These are phyloP conservation scores for Drosophila trapezifrons DNA, from an alignment of 1,140 invertebrate species.

Conservation along the genomic window DNA sequence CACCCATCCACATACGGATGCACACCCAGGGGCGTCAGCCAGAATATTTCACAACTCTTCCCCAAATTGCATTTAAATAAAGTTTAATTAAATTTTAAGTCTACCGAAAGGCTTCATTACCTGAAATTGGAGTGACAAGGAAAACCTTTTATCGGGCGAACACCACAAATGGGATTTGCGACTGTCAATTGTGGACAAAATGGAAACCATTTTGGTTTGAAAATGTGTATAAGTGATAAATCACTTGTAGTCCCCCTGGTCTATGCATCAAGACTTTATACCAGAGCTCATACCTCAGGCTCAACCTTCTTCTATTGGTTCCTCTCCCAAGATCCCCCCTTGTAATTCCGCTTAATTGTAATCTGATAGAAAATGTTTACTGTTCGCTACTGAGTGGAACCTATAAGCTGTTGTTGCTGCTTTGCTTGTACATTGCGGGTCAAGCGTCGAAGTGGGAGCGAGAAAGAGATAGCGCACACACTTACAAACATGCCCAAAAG, in stretches of 20 bases:
- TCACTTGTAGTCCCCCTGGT: too few relatives aligned
- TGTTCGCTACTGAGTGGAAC: too few relatives aligned
- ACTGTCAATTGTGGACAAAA: neutral
- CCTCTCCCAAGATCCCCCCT: too few relatives aligned
- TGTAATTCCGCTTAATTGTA: too few relatives aligned
- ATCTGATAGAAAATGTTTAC: too few relatives aligned
- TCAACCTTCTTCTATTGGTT: too few relatives aligned
- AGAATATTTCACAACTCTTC: constrained; percentile 30
- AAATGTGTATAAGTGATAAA: constrained; percentile 1
- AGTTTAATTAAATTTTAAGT: constrained; percentile 42
- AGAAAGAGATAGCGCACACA: too few relatives aligned
- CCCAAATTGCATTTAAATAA: constrained; percentile 44
- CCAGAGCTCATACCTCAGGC: too few relatives aligned
- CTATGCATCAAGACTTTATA: neutral
- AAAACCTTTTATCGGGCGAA: constrained; percentile 34
- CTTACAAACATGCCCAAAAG: too few relatives aligned
- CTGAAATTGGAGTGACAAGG: constrained; percentile 29
- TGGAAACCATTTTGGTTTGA: neutral
- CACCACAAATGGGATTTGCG: constrained; percentile 15
- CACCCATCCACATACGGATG: neutral
- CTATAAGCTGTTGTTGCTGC: too few relatives aligned
- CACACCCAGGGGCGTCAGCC: constrained; percentile 1
- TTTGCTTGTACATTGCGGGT: too few relatives aligned
- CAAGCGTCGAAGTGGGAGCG: too few relatives aligned
- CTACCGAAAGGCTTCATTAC: constrained; percentile 20